phyloP scores from a whole-genome alignment of 2,113 vertebrate species.

The Leptobrachium leishanense region DNA sequence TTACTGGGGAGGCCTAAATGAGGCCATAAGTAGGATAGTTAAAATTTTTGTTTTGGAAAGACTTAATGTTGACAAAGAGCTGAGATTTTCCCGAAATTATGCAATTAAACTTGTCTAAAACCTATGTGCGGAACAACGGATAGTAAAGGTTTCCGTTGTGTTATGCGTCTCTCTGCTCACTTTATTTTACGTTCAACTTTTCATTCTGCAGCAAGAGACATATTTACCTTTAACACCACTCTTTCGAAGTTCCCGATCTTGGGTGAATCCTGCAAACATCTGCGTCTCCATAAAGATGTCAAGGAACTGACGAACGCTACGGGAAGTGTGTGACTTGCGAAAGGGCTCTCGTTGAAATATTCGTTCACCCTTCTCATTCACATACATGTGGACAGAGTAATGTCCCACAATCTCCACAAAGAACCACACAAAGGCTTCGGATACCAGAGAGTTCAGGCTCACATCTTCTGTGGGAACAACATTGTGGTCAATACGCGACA shows the following conservation, averaged over 20 bases:
- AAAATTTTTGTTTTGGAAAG: too few species aligned
- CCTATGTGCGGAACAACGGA: too few species aligned
- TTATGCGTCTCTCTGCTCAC: too few species aligned
- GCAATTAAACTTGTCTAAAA: too few species aligned
- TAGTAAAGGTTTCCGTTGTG: too few species aligned
- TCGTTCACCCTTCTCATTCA: constrained; percentile 74
- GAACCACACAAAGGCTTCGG: constrained; percentile 90
- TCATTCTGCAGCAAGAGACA: not conserved
- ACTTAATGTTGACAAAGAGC: too few species aligned
- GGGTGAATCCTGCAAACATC: constrained; percentile 97
- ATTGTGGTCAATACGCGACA: not conserved
- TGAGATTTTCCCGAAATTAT: too few species aligned
- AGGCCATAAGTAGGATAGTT: too few species aligned
- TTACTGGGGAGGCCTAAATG: too few species aligned
- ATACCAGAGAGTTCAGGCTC: constrained; percentile 78
- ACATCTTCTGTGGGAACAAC: constrained; percentile 53
- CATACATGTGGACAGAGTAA: constrained; percentile 86
- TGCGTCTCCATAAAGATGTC: constrained; percentile 97
- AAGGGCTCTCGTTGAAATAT: constrained; percentile 87
- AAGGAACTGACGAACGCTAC: constrained; percentile 84
- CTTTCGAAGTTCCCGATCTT: constrained; percentile 90
- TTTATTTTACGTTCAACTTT: not conserved
- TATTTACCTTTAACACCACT: constrained; percentile 78
- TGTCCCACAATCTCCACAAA: constrained; percentile 94
- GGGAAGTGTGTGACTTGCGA: constrained; percentile 86